Evolutionary conservation across 2,797 vertebrate species (phyloP).

Genomic region (Arctocebus calabarensis): DNA sequence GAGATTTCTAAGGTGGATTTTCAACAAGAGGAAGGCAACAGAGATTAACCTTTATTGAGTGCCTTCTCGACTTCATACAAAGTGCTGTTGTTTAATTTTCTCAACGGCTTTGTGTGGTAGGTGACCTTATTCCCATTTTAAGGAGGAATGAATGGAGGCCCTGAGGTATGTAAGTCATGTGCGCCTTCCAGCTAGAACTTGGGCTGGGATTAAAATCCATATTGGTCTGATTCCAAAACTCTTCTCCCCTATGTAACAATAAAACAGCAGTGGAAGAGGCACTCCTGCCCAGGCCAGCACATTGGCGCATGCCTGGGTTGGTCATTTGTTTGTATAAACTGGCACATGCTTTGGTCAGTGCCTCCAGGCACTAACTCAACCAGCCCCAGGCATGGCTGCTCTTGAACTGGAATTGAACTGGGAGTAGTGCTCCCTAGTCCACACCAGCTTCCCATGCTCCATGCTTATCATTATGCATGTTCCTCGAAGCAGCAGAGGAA

Average conservation of each 20-base stretch:
- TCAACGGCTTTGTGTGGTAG: not conserved
- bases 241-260: not conserved
- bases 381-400: not conserved
- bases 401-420: not conserved
- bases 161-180: not conserved
- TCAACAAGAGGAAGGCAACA: not conserved
- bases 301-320: not conserved
- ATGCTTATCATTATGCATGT: not conserved
- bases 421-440: not conserved
- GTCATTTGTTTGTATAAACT: not conserved
- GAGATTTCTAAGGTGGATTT: constrained; percentile 34
- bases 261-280: not conserved
- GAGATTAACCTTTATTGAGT: not conserved
- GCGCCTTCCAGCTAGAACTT: not conserved
- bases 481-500: not conserved
- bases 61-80: not conserved
- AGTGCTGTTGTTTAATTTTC: not conserved
- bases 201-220: not conserved
- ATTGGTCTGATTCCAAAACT: not conserved
- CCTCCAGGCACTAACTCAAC: not conserved
- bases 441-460: not conserved
- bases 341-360: accelerated
- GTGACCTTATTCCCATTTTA: not conserved
- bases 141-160: not conserved
- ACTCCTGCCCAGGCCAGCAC: not conserved